These are phyloP conservation scores for Bombus sibiricus DNA, from an alignment of 1,140 invertebrate genomes.

Conservation along the genomic window DNA sequence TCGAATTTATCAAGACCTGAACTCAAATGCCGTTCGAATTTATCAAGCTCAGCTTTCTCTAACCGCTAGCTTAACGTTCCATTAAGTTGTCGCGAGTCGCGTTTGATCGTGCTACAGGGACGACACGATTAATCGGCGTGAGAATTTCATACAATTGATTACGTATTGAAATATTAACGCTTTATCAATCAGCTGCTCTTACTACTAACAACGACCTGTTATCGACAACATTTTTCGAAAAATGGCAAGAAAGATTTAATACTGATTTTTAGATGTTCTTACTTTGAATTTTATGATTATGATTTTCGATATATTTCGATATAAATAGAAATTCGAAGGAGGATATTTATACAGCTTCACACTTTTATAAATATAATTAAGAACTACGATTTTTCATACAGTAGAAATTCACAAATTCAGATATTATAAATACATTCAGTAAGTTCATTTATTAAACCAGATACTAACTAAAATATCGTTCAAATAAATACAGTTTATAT, in stretches of 20 bases:
- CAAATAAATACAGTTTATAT: not conserved
- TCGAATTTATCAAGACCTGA: not conserved
- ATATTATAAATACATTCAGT: no score
- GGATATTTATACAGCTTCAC: no score
- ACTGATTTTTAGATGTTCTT: not conserved
- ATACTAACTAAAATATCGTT: no score
- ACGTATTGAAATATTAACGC: not conserved
- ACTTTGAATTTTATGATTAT: not conserved
- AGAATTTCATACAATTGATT: not conserved
- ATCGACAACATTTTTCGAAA: not conserved
- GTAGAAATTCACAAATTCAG: no score
- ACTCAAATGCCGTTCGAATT: not conserved
- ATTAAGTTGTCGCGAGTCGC: slow-evolving; percentile 7
- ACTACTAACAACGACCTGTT: not conserved
- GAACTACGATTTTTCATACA: no score
- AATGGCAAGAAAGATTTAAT: not conserved
- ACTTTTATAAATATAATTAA: no score
- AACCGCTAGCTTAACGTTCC: not conserved
- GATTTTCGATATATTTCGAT: not conserved
- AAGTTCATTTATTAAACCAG: no score
- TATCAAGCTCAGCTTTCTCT: not conserved
- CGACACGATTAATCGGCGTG: not conserved
- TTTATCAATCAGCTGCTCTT: not conserved
- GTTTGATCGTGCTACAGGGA: not conserved
- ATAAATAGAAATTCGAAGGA: not conserved